Percentiles rank a stretch among this genome's conserved stretches.
phyloP scores from a whole-genome alignment of 92 coral and sea anemone species.

The Paragorgia papillata region DNA sequence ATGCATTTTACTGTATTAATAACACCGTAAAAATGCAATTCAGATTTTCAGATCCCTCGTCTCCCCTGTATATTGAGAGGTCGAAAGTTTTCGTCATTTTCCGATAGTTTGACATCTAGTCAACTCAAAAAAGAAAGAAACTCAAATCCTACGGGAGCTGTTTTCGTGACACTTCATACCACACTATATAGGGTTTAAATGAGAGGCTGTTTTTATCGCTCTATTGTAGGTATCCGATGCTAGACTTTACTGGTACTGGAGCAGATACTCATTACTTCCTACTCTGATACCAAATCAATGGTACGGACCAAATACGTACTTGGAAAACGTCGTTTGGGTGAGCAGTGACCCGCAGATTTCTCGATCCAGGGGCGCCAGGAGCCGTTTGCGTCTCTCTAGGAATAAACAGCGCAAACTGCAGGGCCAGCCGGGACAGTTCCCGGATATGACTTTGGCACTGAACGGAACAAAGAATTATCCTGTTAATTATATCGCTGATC shows the following conservation, averaged over 20 bases:
- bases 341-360: slow-evolving; percentile 51
- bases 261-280: slow-evolving; percentile 57
- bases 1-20: no score
- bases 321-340: slow-evolving; percentile 62
- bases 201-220: no score
- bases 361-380: slow-evolving; percentile 41
- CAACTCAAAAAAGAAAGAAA: no score
- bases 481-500: slow-evolving; percentile 80
- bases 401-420: slow-evolving; percentile 19
- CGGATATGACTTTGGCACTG: slow-evolving; percentile 65
- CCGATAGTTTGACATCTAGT: no score
- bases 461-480: slow-evolving; percentile 57
- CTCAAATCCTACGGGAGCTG: no score
- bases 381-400: slow-evolving; percentile 15
- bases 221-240: slow-evolving; percentile 62
- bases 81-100: no score
- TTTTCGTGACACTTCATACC: no score
- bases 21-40: no score
- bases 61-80: no score
- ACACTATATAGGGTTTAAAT: no score
- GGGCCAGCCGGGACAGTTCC: slow-evolving; percentile 58
- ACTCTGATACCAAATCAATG: slow-evolving; percentile 80
- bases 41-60: no score
- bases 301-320: slow-evolving; percentile 78
- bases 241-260: slow-evolving; percentile 74